A percentile compares a stretch with the other conserved stretches of the same genome.
Conservation (phyloP, 2,888 invertebrate genomes). For the Macaria notata region DNA sequence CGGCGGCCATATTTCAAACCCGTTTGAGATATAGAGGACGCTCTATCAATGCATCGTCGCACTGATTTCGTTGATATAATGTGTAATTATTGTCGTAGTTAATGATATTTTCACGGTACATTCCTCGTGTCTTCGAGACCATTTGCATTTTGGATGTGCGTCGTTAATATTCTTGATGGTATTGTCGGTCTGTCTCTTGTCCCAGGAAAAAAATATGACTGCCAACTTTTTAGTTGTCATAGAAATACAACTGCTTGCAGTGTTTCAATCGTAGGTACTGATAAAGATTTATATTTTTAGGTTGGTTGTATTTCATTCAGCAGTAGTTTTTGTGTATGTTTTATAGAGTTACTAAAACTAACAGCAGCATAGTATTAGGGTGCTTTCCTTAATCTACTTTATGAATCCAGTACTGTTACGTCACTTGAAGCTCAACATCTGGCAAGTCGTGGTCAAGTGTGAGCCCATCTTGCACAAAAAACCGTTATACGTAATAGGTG, state of each 20-base stretch:
- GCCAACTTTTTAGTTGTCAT: conserved; percentile 8
- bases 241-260: background rate
- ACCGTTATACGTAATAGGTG: no score
- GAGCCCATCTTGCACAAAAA: no score
- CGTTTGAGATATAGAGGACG: conserved; percentile 73
- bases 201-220: conserved; percentile 2
- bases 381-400: no score
- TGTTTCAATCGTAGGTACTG: no score
- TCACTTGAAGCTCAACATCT: no score
- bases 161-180: conserved; percentile 31
- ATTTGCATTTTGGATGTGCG: conserved; percentile 60
- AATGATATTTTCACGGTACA: conserved; percentile 77
- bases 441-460: no score
- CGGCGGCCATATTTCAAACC: conserved; percentile 75
- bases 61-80: conserved; percentile 76
- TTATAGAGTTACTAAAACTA: no score
- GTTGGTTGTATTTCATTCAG: no score
- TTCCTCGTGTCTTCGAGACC: conserved; percentile 64
- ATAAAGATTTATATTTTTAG: no score
- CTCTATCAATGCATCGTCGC: conserved; percentile 82
- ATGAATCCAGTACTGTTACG: no score
- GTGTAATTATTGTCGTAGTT: conserved; percentile 77
- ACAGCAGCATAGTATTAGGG: no score
- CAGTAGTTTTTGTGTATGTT: no score
- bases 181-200: conserved; percentile 24